Conservation (phyloP, 1,140 invertebrate genomes). For the Cydia fagiglandana region DNA sequence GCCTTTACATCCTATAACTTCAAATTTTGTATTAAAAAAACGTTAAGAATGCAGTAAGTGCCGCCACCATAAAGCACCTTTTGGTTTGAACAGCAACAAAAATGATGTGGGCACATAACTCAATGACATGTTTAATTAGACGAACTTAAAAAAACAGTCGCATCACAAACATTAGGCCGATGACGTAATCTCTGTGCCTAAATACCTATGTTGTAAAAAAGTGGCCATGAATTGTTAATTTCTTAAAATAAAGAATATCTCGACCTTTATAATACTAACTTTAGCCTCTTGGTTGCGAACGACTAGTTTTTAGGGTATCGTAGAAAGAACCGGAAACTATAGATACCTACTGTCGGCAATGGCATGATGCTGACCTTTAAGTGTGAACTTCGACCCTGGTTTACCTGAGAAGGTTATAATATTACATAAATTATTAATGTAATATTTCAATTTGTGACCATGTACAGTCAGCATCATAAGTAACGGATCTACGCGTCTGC, state of each 20-base stretch:
- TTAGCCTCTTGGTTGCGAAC: slow-evolving; percentile 62
- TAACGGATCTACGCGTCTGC: no score
- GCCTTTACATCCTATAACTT: not conserved
- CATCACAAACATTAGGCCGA: slow-evolving; percentile 41
- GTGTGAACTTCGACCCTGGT: slow-evolving; percentile 17
- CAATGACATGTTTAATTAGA: slow-evolving; percentile 33
- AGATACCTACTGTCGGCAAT: not conserved
- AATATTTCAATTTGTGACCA: not conserved
- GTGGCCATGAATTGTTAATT: slow-evolving; percentile 71
- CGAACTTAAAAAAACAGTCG: slow-evolving; percentile 41
- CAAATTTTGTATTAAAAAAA: not conserved
- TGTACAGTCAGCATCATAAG: not conserved
- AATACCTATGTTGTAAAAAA: slow-evolving; percentile 45
- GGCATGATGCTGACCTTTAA: slow-evolving; percentile 1
- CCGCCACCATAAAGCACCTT: not conserved
- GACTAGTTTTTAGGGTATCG: slow-evolving; percentile 40
- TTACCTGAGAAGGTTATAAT: slow-evolving; percentile 15
- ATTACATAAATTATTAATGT: slow-evolving; percentile 17
- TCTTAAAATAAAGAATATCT: slow-evolving; percentile 61
- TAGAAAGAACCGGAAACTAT: not conserved
- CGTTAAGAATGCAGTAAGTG: not conserved
- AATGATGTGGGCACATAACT: slow-evolving; percentile 31
- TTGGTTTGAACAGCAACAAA: not conserved
- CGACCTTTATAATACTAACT: slow-evolving; percentile 71
- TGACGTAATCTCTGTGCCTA: slow-evolving; percentile 21